phyloP scores from a whole-genome alignment of 2,797 vertebrate genomes.

The Todus mexicanus region DNA sequence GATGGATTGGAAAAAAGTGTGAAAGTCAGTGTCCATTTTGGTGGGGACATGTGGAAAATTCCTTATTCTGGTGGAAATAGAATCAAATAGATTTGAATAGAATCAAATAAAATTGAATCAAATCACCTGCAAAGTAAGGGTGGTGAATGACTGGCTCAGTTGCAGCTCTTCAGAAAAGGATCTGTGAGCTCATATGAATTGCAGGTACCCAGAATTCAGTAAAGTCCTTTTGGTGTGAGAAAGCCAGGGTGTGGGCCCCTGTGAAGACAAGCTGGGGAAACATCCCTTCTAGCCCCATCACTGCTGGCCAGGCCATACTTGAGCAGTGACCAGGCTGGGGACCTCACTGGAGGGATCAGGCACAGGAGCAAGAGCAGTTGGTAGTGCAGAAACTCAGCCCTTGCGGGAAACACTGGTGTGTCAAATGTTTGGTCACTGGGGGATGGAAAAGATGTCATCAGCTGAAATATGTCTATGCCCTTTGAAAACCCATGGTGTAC shows the following conservation, averaged over 20 bases:
- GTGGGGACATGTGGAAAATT: not conserved
- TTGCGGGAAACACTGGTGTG: too few relatives aligned
- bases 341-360: not conserved
- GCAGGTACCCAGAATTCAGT: not conserved
- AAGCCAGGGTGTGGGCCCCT: not conserved
- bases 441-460: not conserved
- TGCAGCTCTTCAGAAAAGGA: not conserved
- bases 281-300: not conserved
- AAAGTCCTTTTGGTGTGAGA: fast-evolving
- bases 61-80: not conserved
- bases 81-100: too few relatives aligned
- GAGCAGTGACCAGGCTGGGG: not conserved
- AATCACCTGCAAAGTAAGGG: not conserved
- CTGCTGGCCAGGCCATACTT: not conserved
- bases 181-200: too few relatives aligned
- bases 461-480: not conserved
- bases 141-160: not conserved
- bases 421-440: not conserved
- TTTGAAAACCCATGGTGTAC: not conserved
- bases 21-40: not conserved
- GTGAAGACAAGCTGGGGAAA: not conserved
- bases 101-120: not conserved
- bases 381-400: not conserved
- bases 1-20: not conserved
- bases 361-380: not conserved